Evolutionary conservation across 2,113 vertebrate species (phyloP).

Genomic region (Salvelinus namaycush): DNA sequence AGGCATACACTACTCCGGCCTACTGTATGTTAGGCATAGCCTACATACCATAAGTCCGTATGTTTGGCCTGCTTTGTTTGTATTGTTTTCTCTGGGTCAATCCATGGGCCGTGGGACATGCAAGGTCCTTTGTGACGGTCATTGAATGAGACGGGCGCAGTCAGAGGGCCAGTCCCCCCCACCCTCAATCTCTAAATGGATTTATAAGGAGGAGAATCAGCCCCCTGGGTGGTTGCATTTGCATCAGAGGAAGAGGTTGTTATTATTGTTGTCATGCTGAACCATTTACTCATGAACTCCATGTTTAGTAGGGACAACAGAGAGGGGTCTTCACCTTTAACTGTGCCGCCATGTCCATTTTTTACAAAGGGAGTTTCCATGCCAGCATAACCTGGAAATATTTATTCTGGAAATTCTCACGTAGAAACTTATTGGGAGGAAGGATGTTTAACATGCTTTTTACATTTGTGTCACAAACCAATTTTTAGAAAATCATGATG

Average conservation of each 20-base stretch:
- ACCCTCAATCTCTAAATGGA: background rate
- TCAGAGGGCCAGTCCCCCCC: background rate
- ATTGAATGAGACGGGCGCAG: background rate
- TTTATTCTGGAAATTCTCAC: no score
- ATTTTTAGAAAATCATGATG: no score
- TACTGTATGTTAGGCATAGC: no score
- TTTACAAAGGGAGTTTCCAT: background rate
- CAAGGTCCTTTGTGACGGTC: slow-evolving; percentile 2
- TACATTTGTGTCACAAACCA: no score
- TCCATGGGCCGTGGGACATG: slow-evolving; percentile 8
- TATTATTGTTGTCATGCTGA: background rate
- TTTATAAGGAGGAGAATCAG: background rate
- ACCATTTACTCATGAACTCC: background rate
- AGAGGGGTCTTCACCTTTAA: background rate
- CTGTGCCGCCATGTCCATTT: background rate
- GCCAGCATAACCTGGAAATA: no score
- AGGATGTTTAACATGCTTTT: no score
- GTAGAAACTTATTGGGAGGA: no score
- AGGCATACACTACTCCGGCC: background rate
- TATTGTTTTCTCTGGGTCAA: background rate
- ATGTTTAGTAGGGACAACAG: background rate
- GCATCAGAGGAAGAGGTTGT: background rate
- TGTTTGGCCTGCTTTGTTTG: background rate
- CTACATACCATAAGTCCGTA: no score
- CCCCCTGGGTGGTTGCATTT: background rate